A percentile compares a stretch with the other conserved stretches of the same genome.
Conservation (phyloP, 2,113 vertebrate genomes). For the Marmota monax region DNA sequence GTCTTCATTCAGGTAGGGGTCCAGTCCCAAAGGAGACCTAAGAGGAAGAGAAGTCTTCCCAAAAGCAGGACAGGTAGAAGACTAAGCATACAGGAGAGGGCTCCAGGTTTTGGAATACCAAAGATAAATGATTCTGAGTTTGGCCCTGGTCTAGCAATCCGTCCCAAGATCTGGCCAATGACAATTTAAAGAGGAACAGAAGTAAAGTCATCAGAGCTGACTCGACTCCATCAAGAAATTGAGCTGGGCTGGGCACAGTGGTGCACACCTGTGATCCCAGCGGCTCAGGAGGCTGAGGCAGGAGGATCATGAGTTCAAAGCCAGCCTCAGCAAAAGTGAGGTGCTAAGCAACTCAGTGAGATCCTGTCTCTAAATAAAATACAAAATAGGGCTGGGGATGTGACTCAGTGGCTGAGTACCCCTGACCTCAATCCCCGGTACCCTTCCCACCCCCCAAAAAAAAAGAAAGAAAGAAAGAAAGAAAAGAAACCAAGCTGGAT, state of each 20-base stretch:
- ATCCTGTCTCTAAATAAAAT: no score
- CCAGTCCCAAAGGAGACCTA: background rate
- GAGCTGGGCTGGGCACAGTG: background rate
- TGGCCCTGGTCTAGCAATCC: background rate
- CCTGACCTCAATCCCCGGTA: no score
- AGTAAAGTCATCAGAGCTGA: background rate
- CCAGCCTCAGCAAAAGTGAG: no score
- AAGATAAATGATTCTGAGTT: slow-evolving; percentile 17
- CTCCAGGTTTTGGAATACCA: background rate
- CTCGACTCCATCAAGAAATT: background rate
- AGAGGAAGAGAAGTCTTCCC: background rate
- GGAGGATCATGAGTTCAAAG: no score
- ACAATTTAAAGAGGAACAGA: background rate
- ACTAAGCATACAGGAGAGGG: background rate
- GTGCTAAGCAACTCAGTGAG: no score
- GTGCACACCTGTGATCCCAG: no score
- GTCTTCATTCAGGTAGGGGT: background rate
- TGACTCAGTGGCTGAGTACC: no score
- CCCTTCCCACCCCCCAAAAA: no score
- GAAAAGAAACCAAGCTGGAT: background rate
- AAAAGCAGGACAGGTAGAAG: background rate
- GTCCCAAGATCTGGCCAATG: background rate
- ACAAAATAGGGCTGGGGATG: no score
- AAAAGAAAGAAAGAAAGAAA: no score
- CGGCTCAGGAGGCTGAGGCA: no score